Conservation (phyloP, 2,113 vertebrate species). For the Emydocephalus ijimae region DNA sequence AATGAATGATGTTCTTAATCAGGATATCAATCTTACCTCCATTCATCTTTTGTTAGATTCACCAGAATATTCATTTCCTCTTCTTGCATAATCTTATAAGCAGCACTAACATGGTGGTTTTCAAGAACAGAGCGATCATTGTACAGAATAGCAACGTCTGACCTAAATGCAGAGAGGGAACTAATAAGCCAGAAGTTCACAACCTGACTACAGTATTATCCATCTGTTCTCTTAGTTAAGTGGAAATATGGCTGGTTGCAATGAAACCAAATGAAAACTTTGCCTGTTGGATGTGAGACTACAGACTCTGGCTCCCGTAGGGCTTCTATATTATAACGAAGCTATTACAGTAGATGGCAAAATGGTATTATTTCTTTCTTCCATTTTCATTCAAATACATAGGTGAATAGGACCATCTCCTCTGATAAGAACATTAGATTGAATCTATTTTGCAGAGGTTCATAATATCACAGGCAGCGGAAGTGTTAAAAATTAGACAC, state of each 20-base stretch:
- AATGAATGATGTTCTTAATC: neutral
- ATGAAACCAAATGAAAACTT: neutral
- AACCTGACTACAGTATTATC: neutral
- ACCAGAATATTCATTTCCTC: slow-evolving; percentile 96
- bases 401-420: neutral
- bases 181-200: neutral
- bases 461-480: fast-evolving
- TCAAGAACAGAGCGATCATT: slow-evolving; percentile 97
- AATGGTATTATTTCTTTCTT: neutral
- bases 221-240: neutral
- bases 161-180: slow-evolving; percentile 70
- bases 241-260: neutral
- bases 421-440: neutral
- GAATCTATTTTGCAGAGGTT: neutral
- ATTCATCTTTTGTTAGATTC: slow-evolving; percentile 96
- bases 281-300: neutral
- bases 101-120: slow-evolving; percentile 97
- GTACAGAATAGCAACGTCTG: slow-evolving; percentile 93
- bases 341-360: neutral
- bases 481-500: neutral
- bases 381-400: neutral
- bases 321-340: neutral
- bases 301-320: no score
- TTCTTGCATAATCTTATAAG: slow-evolving; percentile 95
- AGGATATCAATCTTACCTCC: slow-evolving; percentile 78